Evolutionary conservation across 2,888 invertebrate species (phyloP).

Genomic region (Drosophila parthenogenetica): DNA sequence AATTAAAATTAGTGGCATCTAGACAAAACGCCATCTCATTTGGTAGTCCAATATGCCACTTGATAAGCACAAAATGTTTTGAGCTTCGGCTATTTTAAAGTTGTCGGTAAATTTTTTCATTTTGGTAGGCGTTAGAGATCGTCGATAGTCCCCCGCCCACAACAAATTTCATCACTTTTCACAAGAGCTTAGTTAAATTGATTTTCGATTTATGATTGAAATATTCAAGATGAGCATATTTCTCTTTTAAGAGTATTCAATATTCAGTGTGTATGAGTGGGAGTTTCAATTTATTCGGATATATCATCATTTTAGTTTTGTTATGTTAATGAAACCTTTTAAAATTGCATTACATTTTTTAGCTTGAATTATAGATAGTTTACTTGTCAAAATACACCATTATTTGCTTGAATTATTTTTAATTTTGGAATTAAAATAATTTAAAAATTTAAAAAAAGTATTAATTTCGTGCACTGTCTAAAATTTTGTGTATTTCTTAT

Average conservation of each 20-base stretch:
- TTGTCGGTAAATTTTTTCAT: background rate
- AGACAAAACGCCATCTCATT: conserved; percentile 64
- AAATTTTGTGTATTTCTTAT: background rate
- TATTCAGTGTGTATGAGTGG: conserved; percentile 17
- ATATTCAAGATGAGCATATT: conserved; percentile 23
- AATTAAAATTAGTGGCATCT: conserved; percentile 66
- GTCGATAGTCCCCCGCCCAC: conserved; percentile 50
- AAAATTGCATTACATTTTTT: conserved; percentile 7
- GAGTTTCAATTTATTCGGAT: conserved; percentile 1
- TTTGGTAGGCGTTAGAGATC: conserved; percentile 59
- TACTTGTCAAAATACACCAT: conserved; percentile 3
- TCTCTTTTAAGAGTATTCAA: conserved; percentile 8
- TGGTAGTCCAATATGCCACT: conserved; percentile 58
- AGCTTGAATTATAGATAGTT: conserved; percentile 1
- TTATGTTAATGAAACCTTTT: conserved; percentile 12
- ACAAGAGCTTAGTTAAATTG: conserved; percentile 19
- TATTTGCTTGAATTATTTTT: background rate
- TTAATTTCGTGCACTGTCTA: background rate
- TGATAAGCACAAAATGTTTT: conserved; percentile 66
- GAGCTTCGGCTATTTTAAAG: conserved; percentile 47
- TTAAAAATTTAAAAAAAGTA: no score
- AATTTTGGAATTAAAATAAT: no score
- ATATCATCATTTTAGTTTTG: background rate
- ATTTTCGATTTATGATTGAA: conserved; percentile 33
- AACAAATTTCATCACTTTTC: conserved; percentile 66